These are phyloP conservation scores for Toxotes jaculatrix DNA, from an alignment of 2,113 vertebrate genomes.

Conservation along the genomic window DNA sequence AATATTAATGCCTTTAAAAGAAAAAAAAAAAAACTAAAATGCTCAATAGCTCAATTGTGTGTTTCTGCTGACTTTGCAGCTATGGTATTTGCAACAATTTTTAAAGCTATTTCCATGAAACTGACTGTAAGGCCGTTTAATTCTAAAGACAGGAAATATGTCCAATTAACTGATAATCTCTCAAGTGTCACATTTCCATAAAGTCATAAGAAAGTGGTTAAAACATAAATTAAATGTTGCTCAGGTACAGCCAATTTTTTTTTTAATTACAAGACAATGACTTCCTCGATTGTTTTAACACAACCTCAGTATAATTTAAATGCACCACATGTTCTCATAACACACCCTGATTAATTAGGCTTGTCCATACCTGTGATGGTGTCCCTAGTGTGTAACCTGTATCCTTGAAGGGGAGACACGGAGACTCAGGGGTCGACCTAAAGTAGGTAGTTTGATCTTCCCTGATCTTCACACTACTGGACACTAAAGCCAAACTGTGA, in stretches of 20 bases:
- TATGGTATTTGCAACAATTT: neutral
- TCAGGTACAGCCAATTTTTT: neutral
- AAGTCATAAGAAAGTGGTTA: neutral
- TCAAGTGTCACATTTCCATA: neutral
- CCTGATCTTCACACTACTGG: conserved; percentile 91
- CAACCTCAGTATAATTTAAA: neutral
- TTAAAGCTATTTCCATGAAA: neutral
- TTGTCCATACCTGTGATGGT: conserved; percentile 73
- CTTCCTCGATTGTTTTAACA: neutral
- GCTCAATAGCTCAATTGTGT: neutral
- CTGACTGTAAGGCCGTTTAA: neutral
- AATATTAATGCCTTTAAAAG: neutral
- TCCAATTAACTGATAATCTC: neutral
- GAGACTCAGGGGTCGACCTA: conserved; percentile 81
- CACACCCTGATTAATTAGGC: conserved; percentile 5
- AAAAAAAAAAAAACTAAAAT: neutral
- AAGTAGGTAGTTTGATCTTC: conserved; percentile 81
- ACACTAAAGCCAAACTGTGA: conserved; percentile 88
- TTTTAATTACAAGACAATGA: neutral
- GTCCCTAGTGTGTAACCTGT: conserved; percentile 65
- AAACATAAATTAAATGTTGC: neutral
- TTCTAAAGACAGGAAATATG: neutral
- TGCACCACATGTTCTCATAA: conserved; percentile 25
- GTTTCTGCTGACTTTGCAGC: neutral
- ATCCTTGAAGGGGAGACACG: conserved; percentile 74